These are phyloP conservation scores for Sebastes aleutianus DNA, from an alignment of 2,797 vertebrate genomes.

Conservation along the genomic window DNA sequence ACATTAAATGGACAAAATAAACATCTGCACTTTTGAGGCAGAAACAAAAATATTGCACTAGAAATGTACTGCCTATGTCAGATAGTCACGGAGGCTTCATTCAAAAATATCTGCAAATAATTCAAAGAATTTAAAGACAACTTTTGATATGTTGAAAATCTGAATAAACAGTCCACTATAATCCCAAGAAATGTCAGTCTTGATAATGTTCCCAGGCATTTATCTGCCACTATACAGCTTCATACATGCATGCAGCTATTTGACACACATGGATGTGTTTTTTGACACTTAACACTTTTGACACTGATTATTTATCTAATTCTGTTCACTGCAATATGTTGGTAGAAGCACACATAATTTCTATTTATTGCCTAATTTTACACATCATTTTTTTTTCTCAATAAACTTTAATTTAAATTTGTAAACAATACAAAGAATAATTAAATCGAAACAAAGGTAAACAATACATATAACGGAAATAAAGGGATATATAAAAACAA, in stretches of 20 bases:
- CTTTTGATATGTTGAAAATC: background rate
- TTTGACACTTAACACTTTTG: too few species aligned
- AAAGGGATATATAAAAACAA: too few species aligned
- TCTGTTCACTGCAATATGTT: background rate
- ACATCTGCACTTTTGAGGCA: background rate
- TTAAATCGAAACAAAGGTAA: too few species aligned
- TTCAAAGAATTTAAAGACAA: background rate
- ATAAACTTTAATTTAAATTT: too few species aligned
- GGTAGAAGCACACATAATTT: background rate
- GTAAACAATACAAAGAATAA: too few species aligned
- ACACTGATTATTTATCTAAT: too few species aligned
- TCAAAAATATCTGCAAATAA: background rate
- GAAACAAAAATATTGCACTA: too few species aligned
- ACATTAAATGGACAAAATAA: background rate
- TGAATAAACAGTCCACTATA: background rate
- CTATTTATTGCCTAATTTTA: background rate
- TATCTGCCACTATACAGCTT: background rate
- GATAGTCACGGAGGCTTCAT: background rate
- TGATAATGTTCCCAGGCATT: background rate
- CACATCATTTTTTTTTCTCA: too few species aligned
- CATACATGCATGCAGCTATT: background rate
- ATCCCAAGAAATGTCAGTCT: background rate
- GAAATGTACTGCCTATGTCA: background rate
- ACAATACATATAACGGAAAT: too few species aligned
- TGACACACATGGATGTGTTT: background rate